Base-by-base conservation (phyloP, 2,113 vertebrate species). In the Aplodontia rufa region DNA sequence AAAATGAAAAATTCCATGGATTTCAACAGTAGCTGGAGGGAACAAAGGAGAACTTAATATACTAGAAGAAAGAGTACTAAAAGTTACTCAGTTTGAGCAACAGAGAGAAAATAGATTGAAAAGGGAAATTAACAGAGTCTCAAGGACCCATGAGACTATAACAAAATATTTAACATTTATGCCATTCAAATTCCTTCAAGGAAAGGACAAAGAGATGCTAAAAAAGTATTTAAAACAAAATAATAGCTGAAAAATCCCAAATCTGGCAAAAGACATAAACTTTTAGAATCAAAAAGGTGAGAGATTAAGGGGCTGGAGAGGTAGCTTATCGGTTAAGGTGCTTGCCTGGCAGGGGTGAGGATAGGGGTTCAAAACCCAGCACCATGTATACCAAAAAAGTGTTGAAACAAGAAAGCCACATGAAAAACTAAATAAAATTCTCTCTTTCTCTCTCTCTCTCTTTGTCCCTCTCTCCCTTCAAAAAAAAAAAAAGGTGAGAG, bases 161-260 rank as follows among this genome's bases (percentile, higher is more conserved):
- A 66, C 45, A 30, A 92, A 91, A 78, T 12, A 83, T 5, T 37
- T 64, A 92, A 74, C 1, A 40, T 53, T 71, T 82, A 11, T 72
- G 19, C 30, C 74, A 62, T 42, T 9, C 47, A 49, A 45, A 2
- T 79, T 79, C 24, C 42, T 35, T 40, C 35, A 88, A 87, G 62
- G 30, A 55, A 8, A 82, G 24, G 35, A 78, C 62, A 92, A 80
- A 91, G 26, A 90, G 28, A 49, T 74, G 0, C 9, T 81, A 12
- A 42, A 78, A 89, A 72, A 64, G 6, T 85, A 82, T 75, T 91
- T 42, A 93, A 79, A 74, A 81, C n/a, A n/a, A 90, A 86, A 90
- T 66, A 76, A 55, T 13, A 40, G 45, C 24, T 60, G 11, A 85
- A 71, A 94, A 40, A 32, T 24, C 35, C 35, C 49, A 85, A 82